These are phyloP conservation scores for Euphonia xanthogaster DNA, from an alignment of 2,797 vertebrate species.

Conservation along the genomic window DNA sequence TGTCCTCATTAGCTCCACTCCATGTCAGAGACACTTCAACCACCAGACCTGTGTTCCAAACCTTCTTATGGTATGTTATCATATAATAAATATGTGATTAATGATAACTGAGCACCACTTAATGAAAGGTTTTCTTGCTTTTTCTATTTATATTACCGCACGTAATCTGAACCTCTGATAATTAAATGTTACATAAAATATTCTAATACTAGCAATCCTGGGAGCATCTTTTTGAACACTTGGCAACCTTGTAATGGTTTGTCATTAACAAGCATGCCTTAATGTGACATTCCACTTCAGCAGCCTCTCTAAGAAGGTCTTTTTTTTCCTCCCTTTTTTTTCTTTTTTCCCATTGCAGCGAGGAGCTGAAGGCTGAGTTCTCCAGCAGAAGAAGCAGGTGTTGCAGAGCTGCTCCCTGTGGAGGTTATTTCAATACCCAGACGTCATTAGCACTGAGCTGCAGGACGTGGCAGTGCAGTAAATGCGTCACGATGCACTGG, in stretches of 20 bases:
- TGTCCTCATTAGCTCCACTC: not conserved
- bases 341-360: not conserved
- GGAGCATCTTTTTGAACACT: conserved; percentile 2
- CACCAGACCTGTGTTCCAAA: not conserved
- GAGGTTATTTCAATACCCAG: conserved; percentile 67
- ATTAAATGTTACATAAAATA: conserved; percentile 24
- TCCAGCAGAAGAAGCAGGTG: conserved; percentile 67
- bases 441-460: conserved; percentile 66
- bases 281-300: conserved; percentile 38
- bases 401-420: conserved; percentile 54
- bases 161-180: not conserved
- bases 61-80: not conserved
- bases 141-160: not conserved
- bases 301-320: conserved; percentile 4
- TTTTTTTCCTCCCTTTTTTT: not conserved
- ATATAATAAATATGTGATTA: conserved; percentile 6
- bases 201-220: not conserved
- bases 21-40: not conserved
- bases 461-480: conserved; percentile 62
- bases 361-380: not conserved
- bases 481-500: conserved; percentile 50
- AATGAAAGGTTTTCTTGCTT: conserved; percentile 10
- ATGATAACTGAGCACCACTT: not conserved
- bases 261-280: conserved; percentile 32
- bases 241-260: conserved; percentile 43